phyloP scores from a whole-genome alignment of 2,113 vertebrate genomes.

The Cyanoderma ruficeps region DNA sequence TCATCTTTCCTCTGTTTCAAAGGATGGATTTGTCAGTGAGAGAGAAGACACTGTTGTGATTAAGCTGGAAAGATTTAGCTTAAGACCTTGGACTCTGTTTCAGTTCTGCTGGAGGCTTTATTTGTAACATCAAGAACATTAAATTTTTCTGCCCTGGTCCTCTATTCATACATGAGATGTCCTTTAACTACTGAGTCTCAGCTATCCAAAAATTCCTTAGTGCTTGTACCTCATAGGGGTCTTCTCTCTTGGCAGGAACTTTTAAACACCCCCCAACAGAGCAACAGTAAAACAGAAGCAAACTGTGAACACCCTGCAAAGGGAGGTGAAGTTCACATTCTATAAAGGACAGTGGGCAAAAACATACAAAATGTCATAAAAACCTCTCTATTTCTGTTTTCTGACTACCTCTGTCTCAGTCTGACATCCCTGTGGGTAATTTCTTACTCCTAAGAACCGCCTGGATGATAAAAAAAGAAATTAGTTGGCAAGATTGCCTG shows the following conservation, averaged over 20 bases:
- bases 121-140: neutral
- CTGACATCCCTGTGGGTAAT: neutral
- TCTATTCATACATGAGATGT: neutral
- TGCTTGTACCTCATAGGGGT: neutral
- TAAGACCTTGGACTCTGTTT: neutral
- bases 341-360: neutral
- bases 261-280: neutral
- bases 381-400: neutral
- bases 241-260: neutral
- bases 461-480: neutral
- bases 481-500: neutral
- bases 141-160: neutral
- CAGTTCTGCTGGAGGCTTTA: neutral
- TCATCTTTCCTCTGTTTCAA: neutral
- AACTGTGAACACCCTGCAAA: neutral
- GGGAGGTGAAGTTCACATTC: neutral
- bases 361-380: accelerated
- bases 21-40: neutral
- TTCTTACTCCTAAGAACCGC: neutral
- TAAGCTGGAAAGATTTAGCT: neutral
- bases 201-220: neutral
- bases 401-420: neutral
- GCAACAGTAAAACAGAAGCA: neutral
- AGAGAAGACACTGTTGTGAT: neutral
- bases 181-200: neutral